Evolutionary conservation across 2,888 invertebrate species (phyloP).

Genomic region (Desoria tigrina): DNA sequence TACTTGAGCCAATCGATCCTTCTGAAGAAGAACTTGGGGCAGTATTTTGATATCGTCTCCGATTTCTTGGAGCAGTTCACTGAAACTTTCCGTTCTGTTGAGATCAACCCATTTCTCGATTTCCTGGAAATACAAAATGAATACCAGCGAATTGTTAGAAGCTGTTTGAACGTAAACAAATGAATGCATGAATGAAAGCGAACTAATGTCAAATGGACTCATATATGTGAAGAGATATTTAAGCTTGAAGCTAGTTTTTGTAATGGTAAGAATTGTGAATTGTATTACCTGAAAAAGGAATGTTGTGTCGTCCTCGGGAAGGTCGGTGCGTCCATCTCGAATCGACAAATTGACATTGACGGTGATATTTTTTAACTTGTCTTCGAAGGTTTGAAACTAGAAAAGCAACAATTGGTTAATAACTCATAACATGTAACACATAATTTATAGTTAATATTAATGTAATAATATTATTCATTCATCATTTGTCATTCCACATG

Average conservation of each 20-base stretch:
- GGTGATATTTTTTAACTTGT: constrained; percentile 80
- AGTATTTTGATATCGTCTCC: constrained; percentile 72
- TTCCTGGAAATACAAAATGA: constrained; percentile 63
- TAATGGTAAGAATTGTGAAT: too few relatives aligned
- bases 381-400: constrained; percentile 84
- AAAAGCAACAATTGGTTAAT: too few relatives aligned
- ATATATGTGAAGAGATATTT: too few relatives aligned
- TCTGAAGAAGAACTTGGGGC: constrained; percentile 78
- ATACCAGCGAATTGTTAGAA: too few relatives aligned
- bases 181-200: background rate
- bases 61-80: constrained; percentile 73
- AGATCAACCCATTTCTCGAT: constrained; percentile 86
- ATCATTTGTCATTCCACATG: too few relatives aligned
- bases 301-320: constrained; percentile 69
- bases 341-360: constrained; percentile 85
- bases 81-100: constrained; percentile 81
- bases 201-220: too few relatives aligned
- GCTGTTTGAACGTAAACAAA: too few relatives aligned
- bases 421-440: background rate
- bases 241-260: too few relatives aligned
- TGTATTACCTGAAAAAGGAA: constrained; percentile 71
- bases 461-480: background rate
- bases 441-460: background rate
- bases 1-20: constrained; percentile 72
- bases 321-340: constrained; percentile 67